Evolutionary conservation across 2,113 vertebrate genomes (phyloP).

Genomic region (Gorilla gorilla): DNA sequence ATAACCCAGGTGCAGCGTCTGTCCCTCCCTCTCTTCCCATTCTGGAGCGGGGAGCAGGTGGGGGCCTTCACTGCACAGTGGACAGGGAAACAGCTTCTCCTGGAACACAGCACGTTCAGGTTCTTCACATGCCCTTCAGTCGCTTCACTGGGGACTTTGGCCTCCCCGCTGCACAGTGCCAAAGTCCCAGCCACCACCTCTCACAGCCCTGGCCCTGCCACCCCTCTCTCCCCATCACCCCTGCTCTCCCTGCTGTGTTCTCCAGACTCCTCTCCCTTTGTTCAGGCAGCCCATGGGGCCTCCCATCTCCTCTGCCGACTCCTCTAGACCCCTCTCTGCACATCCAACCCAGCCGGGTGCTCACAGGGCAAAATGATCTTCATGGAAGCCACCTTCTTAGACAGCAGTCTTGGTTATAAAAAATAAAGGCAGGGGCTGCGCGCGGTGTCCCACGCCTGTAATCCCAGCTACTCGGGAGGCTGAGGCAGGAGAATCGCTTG

Average conservation of each 20-base stretch:
- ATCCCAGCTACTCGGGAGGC: too few species aligned
- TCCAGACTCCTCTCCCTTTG: neutral
- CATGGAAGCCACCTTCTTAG: neutral
- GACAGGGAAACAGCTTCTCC: neutral
- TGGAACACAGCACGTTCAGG: too few species aligned
- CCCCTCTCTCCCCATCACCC: neutral
- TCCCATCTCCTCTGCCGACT: neutral
- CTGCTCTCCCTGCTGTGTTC: neutral
- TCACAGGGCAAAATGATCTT: neutral
- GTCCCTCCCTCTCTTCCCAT: neutral
- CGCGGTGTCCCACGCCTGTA: too few species aligned
- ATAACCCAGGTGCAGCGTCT: neutral
- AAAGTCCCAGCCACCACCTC: neutral
- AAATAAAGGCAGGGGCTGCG: neutral
- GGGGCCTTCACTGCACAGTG: neutral
- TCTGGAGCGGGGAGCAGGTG: neutral
- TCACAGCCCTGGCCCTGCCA: neutral
- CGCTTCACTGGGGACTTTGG: neutral
- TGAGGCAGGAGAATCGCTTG: too few species aligned
- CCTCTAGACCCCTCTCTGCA: neutral
- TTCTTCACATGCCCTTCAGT: neutral
- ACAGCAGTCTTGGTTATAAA: neutral
- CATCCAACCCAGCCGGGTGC: neutral
- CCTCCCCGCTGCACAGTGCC: neutral
- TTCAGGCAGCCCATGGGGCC: neutral